A percentile compares a stretch with the other conserved stretches of the same genome.
Conservation (phyloP, 2,888 invertebrate species). For the Phyto melanocephala region DNA sequence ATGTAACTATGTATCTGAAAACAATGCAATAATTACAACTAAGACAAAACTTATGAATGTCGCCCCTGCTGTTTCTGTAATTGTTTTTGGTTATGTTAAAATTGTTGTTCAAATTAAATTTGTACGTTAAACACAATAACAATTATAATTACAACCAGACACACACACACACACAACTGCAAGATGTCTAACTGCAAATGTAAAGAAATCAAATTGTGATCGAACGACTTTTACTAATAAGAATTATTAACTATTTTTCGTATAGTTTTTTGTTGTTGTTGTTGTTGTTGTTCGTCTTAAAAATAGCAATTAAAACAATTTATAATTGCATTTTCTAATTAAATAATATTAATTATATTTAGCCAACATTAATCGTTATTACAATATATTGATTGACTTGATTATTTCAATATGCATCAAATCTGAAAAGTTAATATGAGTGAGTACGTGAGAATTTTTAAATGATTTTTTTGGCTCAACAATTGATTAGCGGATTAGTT, state of each 20-base stretch:
- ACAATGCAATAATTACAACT: constrained; percentile 48
- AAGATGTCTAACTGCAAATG: background rate
- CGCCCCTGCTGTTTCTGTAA: background rate
- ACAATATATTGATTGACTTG: constrained; percentile 26
- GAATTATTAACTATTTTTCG: background rate
- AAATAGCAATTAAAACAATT: constrained; percentile 44
- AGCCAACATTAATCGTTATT: constrained; percentile 8
- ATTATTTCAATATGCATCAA: constrained; percentile 21
- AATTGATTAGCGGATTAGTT: background rate
- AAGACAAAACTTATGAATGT: background rate
- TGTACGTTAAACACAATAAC: background rate
- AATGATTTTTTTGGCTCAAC: background rate
- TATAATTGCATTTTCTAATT: constrained; percentile 57
- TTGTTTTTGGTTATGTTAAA: constrained; percentile 6
- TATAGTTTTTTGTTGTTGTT: background rate
- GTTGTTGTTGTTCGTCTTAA: background rate
- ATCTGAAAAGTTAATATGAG: background rate
- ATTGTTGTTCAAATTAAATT: constrained; percentile 18
- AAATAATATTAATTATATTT: constrained; percentile 45
- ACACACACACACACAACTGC: background rate
- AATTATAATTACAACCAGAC: background rate
- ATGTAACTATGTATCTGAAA: constrained; percentile 25
- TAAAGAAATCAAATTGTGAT: constrained; percentile 19
- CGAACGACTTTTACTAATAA: constrained; percentile 42
- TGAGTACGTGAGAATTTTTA: constrained; percentile 17